Base-by-base conservation (phyloP, 1,140 invertebrate species). In the Dreissena polymorpha region DNA sequence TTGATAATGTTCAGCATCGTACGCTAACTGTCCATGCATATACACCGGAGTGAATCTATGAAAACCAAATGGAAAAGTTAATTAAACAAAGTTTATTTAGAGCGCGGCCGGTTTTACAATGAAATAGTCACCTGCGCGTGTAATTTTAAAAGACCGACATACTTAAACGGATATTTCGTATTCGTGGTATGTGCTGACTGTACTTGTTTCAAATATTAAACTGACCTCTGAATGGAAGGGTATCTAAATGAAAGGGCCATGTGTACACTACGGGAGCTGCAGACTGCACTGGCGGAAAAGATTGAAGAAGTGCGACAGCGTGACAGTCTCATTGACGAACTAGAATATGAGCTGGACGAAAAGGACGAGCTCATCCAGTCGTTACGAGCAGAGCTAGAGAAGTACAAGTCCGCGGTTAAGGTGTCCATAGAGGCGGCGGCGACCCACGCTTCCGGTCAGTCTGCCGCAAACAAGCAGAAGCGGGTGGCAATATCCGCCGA, bases 401-500 rank as follows among this genome's bases (percentile, higher is more conserved):
- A 97, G 92, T 97, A 96, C 90, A 94, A 95, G 73, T 96, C 97
- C 89, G 95, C 97, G 23, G 95, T 98, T 85, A 90, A 95, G 84
- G 95, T 96, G 2, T 91, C 96, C 67, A 95, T 95, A 7, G 76
- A 60, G 0, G 71, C 53, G 50, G 39, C 68, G 25, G 75, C 67
- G 13, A 74, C 60, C 29, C 65, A 78, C 25, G 94, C 95, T 83
- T 18, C 57, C 57, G 57, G 50, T 39, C 39, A 39, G 39, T 39
- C 39, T 79, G 57, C 64, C 53, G 77, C 39, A 14, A 75, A 81
- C n/a, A 60, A 60, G 50, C 72, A 75, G 53, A 97, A 97, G 91
- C 94, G 96, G 73, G 95, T 95, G 77, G 97, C 96, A 18, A 97
- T 97, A 87, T 97, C 96, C 16, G 97, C 96, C 0, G 97, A 97